phyloP scores from a whole-genome alignment of 2,888 invertebrate genomes.

The Cephus pygmeus region DNA sequence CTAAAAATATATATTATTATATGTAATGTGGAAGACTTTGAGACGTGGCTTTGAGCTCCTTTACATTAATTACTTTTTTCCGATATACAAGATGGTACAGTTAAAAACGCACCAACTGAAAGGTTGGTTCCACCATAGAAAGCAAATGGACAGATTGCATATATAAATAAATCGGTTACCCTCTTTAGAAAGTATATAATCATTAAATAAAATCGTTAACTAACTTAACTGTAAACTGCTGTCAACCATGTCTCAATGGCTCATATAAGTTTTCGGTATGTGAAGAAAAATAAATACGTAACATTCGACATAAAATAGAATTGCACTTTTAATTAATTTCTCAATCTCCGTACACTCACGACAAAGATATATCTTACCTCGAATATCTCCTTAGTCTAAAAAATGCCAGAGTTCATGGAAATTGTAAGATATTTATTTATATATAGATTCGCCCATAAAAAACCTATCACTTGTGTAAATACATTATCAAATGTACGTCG shows the following conservation, averaged over 20 bases:
- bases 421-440: conserved; percentile 2
- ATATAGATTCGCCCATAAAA: conserved; percentile 25
- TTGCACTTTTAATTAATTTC: conserved; percentile 37
- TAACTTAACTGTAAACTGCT: background rate
- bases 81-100: background rate
- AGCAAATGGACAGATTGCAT: too few relatives aligned
- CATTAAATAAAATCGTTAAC: background rate
- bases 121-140: background rate
- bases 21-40: conserved; percentile 23
- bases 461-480: conserved; percentile 34
- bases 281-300: conserved; percentile 6
- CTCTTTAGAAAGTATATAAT: background rate
- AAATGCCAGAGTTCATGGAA: background rate
- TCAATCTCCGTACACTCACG: conserved; percentile 32
- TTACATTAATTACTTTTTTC: background rate
- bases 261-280: conserved; percentile 5
- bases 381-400: background rate
- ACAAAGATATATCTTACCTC: conserved; percentile 22
- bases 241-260: conserved; percentile 30
- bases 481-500: conserved; percentile 13
- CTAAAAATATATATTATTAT: conserved; percentile 15
- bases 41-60: conserved; percentile 28
- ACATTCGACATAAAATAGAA: conserved; percentile 31
- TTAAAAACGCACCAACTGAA: background rate
- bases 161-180: background rate